Evolutionary conservation across 2,113 vertebrate species (phyloP), one percentile per base, ranked within the genome.

Genomic region (Copsychus sechellarum): DNA sequence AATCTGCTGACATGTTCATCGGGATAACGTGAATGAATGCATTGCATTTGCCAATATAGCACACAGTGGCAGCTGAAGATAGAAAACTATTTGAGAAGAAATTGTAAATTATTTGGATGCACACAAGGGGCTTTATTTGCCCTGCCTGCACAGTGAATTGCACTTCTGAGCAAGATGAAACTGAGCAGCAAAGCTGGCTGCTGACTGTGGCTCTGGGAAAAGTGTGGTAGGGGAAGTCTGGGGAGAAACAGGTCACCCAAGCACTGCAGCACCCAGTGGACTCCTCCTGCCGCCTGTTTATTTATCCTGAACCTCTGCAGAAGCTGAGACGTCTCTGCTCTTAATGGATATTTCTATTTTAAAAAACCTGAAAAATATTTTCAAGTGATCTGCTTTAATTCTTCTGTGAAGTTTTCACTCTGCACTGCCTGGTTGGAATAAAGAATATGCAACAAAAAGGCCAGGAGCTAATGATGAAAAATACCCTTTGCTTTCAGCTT

Each of bases 1-100:
- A 56, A 86, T 93, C 85, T 83, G 93, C 93, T 93, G 94, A 86
- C 70, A 11, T 6, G 29, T 77, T 91, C 70, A 51, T 88, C 48
- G 1, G 85, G 51, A 36, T 42, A 45, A 33, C 1, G 0, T 15
- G 82, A 95, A 47, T 42, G 50, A 70, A 77, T 38, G 21, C 48
- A 28, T 34, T 33, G 33, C 74, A 25, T 36, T 73, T 56, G 81
- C 60, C 92, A 91, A 2, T 56, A 22, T 10, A 88, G 61, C 60
- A 36, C 53, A 64, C 58, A 86, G 91, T 17, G 40, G 60, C 80
- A 82, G 83, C 48, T 64, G 80, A 88, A 92, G 86, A 72, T 11
- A 93, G 67, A 86, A 90, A 74, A 88, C 31, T 2, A 62, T 51
- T 36, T 78, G 51, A 56, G 81, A 92, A 86, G 29, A 47, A 56